Conservation (phyloP, 2,113 vertebrate species). For the Diadophis punctatus region DNA sequence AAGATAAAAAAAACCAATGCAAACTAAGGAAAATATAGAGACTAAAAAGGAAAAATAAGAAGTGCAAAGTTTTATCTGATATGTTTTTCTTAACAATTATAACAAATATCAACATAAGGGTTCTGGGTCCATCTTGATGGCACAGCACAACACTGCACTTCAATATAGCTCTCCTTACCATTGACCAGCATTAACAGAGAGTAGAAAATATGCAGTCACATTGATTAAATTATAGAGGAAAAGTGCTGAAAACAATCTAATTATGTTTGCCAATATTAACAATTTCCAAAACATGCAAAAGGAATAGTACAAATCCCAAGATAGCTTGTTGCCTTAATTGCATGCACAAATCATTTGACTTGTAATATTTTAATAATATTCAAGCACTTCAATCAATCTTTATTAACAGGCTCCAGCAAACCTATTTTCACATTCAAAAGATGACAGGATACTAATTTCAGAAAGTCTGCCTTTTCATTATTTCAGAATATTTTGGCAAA, state of each 20-base stretch:
- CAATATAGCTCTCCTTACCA: neutral
- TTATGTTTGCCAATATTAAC: neutral
- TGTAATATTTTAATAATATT: neutral
- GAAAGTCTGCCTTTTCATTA: neutral
- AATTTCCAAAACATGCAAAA: neutral
- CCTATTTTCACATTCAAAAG: neutral
- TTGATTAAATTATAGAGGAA: neutral
- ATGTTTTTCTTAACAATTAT: neutral
- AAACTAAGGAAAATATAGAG: neutral
- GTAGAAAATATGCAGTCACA: neutral
- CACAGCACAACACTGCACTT: neutral
- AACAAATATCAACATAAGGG: neutral
- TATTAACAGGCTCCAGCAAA: neutral
- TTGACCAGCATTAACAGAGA: neutral
- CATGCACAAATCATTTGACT: neutral
- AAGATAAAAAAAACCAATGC: neutral
- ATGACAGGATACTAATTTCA: neutral
- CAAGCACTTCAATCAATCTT: neutral
- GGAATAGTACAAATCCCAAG: neutral
- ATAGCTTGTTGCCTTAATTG: neutral
- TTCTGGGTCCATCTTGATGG: neutral
- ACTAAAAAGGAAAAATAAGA: neutral
- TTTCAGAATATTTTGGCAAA: neutral
- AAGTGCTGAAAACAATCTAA: neutral
- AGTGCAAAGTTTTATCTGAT: neutral